Evolutionary conservation across 1,140 invertebrate genomes (phyloP).

Genomic region (Mylabris phalerata): DNA sequence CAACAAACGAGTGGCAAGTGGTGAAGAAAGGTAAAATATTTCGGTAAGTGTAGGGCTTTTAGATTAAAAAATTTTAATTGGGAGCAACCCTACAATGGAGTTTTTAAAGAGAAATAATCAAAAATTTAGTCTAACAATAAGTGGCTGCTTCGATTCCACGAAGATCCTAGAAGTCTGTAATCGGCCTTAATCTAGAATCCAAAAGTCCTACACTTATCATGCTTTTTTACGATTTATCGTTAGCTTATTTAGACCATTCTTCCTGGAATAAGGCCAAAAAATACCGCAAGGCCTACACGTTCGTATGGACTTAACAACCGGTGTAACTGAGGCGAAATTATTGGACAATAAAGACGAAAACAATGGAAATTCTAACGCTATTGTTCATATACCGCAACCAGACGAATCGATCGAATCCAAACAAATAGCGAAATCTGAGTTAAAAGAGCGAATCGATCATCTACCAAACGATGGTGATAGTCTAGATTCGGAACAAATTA

Average conservation of each 20-base stretch:
- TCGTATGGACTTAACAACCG: conserved; percentile 66
- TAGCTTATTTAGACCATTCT: background rate
- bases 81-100: no score
- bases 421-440: background rate
- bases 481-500: conserved; percentile 29
- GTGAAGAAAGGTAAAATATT: conserved; percentile 48
- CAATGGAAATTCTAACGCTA: conserved; percentile 12
- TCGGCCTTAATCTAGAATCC: no score
- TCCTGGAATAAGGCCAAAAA: conserved; percentile 50
- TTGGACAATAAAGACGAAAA: conserved; percentile 46
- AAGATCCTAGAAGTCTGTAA: no score
- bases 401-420: background rate
- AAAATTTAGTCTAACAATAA: no score
- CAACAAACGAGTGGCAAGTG: conserved; percentile 55
- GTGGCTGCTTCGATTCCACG: no score
- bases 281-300: conserved; percentile 69
- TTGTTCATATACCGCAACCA: background rate
- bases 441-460: background rate
- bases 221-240: no score
- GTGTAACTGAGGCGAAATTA: conserved; percentile 66
- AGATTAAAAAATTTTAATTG: no score
- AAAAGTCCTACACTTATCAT: no score
- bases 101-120: no score
- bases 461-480: background rate
- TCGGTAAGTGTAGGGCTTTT: no score